Percentiles rank a stretch among this genome's conserved stretches.
Evolutionary conservation across 64 coral and sea anemone genomes (phyloP).

Genomic region (Catalaphyllia jardinei): DNA sequence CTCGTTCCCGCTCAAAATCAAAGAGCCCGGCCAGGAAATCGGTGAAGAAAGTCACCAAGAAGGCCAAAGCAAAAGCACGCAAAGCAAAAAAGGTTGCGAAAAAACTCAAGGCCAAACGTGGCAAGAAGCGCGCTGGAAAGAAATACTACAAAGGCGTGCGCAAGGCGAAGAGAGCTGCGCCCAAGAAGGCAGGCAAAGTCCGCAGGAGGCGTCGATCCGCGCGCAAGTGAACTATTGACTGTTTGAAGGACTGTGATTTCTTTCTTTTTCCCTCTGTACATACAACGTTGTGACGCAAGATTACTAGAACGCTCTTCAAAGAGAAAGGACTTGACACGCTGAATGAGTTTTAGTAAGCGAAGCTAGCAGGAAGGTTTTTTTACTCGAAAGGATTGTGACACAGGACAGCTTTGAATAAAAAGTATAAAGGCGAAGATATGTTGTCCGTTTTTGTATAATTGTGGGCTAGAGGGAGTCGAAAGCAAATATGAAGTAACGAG

Average conservation of each 20-base stretch:
- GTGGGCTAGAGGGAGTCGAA: background rate
- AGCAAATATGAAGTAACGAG: background rate
- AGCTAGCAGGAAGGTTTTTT: constrained; percentile 18
- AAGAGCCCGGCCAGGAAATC: constrained; percentile 38
- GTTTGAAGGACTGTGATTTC: background rate
- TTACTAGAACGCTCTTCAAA: background rate
- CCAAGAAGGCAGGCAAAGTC: background rate
- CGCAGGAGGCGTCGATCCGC: constrained; percentile 26
- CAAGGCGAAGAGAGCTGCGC: background rate
- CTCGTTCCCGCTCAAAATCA: constrained; percentile 15
- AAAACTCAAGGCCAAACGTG: background rate
- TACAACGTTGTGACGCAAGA: background rate
- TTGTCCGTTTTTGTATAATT: background rate
- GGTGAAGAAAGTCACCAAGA: constrained; percentile 44
- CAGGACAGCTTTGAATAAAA: constrained; percentile 4
- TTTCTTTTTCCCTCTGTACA: background rate
- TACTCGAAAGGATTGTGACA: constrained; percentile 10
- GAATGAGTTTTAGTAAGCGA: constrained; percentile 39
- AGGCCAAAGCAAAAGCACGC: constrained; percentile 22
- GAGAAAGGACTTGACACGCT: constrained; percentile 13
- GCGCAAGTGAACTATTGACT: constrained; percentile 18
- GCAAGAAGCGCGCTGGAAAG: constrained; percentile 2
- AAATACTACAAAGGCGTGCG: background rate
- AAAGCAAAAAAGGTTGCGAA: constrained; percentile 18
- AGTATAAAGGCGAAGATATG: background rate